Base-by-base conservation (phyloP, 2,113 vertebrate species). In the Dasyprocta punctata region DNA sequence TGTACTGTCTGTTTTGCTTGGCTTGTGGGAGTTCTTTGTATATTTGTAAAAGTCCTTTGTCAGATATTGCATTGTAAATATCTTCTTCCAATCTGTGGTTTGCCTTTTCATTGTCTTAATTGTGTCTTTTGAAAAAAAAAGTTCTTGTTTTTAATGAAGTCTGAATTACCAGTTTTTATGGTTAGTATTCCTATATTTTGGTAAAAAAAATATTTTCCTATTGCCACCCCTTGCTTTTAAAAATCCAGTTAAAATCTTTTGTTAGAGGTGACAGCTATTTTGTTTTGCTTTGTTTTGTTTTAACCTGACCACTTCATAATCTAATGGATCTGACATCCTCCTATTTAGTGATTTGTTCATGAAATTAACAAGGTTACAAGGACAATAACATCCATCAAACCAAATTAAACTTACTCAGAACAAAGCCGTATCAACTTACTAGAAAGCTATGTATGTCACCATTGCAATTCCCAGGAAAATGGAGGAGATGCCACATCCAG, bases 401-500 rank as follows among this genome's bases (percentile, higher is more conserved):
- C 56, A 92, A 97, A 92, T 78, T 71, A 90, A 96, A 92, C 47
- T 81, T 86, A 83, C 67, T 89, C 58, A 83, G n/a, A 94, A 56
- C 36, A 92, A 95, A 91, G 69, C 28, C 80, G 1, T 82, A 93
- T 47, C 60, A 52, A 99, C 99, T 99, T 98, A 99, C 99, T 98
- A 98, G 97, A 99, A 99, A 88, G 93, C 87, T 63, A 99, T 85
- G 89, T 99, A 99, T 1, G 98, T 99, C 98, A 99, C 97, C 58
- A 99, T 96, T 0, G 98, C 99, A 98, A 99, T 67, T 69, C 99
- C 99, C 92, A 99, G 97, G 97, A 99, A 99, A 87, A 99, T 86
- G 90, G 99, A 99, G 58, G 99, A 99, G 84, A 99, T 89, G 61
- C 99, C 99, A 98, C 99, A 99, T 89, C 99, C 99, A 22, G 98